A percentile compares a stretch with the other conserved stretches of the same genome.
Evolutionary conservation across 1,140 invertebrate species (phyloP).

Genomic region (Aphelenchoides besseyi): DNA sequence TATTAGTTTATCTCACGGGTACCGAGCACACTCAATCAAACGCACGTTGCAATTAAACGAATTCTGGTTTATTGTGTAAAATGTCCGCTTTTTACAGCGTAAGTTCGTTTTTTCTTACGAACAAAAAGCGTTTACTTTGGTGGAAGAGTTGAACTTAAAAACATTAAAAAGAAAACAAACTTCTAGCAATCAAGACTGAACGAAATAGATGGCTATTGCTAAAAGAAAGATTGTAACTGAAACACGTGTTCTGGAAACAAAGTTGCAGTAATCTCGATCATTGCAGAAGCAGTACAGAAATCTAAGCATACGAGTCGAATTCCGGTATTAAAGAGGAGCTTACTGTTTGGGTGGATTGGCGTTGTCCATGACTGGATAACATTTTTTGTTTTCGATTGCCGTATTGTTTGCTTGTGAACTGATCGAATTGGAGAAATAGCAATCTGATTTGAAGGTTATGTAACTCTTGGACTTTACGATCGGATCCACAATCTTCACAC

Average conservation of each 20-base stretch:
- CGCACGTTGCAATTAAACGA: background rate
- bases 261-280: constrained; percentile 4
- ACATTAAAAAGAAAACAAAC: background rate
- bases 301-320: no score
- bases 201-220: background rate
- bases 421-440: background rate
- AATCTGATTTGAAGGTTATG: constrained; percentile 3
- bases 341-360: background rate
- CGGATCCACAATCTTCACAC: constrained; percentile 7
- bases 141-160: background rate
- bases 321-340: no score
- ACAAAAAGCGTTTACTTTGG: no score
- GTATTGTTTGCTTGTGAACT: background rate
- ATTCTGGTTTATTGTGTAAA: no score
- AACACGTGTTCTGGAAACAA: background rate
- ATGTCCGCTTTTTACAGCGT: no score
- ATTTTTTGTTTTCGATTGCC: background rate
- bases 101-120: no score
- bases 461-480: constrained; percentile 1
- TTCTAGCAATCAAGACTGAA: background rate
- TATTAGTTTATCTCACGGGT: background rate
- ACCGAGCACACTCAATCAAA: no score
- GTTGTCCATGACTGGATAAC: background rate
- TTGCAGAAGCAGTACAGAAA: constrained; percentile 12
- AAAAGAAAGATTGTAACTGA: background rate